These are phyloP conservation scores for Trididemnum miniatum DNA, from an alignment of 23 tunicate genomes.

Conservation along the genomic window DNA sequence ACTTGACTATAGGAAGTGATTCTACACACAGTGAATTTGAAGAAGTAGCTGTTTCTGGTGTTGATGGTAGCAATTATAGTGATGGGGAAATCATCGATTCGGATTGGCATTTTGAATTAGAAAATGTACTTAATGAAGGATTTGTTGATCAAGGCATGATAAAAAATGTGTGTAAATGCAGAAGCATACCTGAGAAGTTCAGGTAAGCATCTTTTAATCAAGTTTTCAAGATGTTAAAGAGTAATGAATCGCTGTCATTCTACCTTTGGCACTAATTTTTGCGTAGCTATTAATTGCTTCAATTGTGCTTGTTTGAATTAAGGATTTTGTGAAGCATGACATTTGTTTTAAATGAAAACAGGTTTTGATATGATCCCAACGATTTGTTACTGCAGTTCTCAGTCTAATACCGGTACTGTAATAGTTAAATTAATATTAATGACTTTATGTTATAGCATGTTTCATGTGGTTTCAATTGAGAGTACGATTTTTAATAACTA, in stretches of 20 bases:
- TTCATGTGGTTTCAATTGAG: not conserved
- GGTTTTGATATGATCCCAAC: no score
- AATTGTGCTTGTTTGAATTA: no score
- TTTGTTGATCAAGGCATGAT: conserved; percentile 86
- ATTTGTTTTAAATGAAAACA: no score
- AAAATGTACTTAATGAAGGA: conserved; percentile 57
- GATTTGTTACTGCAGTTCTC: no score
- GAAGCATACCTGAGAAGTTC: conserved; percentile 56
- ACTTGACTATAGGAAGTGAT: not conserved
- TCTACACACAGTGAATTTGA: conserved; percentile 41
- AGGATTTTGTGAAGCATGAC: no score
- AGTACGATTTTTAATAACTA: no score
- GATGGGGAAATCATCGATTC: conserved; percentile 36
- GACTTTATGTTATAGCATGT: no score
- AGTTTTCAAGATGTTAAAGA: not conserved
- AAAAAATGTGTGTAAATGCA: conserved; percentile 64
- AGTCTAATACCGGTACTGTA: no score
- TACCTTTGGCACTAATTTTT: no score
- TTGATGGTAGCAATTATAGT: conserved; percentile 20
- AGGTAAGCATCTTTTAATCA: conserved; percentile 39
- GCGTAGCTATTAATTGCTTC: no score
- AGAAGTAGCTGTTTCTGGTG: conserved; percentile 8
- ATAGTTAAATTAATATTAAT: no score
- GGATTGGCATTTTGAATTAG: conserved; percentile 75
- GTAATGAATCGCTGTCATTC: no score